A percentile compares a stretch with the other conserved stretches of the same genome.
Evolutionary conservation across 2,113 vertebrate species (phyloP).

Genomic region (Heliornis fulica): DNA sequence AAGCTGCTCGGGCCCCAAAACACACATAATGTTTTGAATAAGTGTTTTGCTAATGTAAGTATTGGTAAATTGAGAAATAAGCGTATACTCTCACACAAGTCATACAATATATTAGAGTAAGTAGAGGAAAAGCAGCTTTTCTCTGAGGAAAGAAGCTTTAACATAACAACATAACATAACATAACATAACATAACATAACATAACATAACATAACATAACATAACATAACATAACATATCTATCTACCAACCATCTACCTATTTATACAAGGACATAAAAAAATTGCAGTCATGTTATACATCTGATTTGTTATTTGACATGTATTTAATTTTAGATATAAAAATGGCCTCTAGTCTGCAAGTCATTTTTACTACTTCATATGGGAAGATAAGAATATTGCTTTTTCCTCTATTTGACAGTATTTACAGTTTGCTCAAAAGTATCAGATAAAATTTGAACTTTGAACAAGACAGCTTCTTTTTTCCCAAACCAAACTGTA

Average conservation of each 20-base stretch:
- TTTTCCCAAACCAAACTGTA: neutral
- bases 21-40: neutral
- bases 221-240: neutral
- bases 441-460: neutral
- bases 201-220: neutral
- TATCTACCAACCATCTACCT: no score
- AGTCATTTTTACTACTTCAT: neutral
- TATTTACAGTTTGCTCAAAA: neutral
- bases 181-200: neutral
- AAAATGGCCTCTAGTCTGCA: neutral
- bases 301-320: neutral
- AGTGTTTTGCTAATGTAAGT: neutral
- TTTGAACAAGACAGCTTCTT: neutral
- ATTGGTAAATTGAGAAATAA: neutral
- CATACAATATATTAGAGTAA: neutral
- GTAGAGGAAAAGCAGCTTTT: neutral
- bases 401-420: neutral
- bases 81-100: accelerated
- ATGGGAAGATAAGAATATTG: neutral
- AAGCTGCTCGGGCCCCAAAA: no score
- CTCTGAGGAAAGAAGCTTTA: neutral
- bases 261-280: neutral
- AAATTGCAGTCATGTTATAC: neutral
- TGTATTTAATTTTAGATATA: neutral
- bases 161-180: neutral